Evolutionary conservation across 2,888 invertebrate genomes (phyloP).

Genomic region (Vanessa cardui): DNA sequence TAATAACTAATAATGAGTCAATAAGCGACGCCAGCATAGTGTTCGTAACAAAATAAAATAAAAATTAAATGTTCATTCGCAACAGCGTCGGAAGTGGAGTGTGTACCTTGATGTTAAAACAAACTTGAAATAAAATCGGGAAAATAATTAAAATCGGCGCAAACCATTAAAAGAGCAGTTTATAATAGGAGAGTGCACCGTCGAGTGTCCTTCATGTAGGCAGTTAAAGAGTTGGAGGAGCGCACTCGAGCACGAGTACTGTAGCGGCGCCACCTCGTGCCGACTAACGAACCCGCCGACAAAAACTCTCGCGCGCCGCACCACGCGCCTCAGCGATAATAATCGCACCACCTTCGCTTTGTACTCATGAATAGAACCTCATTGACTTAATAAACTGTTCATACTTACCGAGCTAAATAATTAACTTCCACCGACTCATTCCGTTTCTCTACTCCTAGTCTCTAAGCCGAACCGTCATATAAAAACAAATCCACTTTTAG

Average conservation of each 20-base stretch:
- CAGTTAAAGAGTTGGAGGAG: constrained; percentile 82
- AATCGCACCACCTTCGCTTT: constrained; percentile 54
- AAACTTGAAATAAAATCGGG: constrained; percentile 62
- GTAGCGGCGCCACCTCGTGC: constrained; percentile 75
- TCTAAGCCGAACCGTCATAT: constrained; percentile 29
- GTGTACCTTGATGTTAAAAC: constrained; percentile 42
- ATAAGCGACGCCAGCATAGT: constrained; percentile 16
- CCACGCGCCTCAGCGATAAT: constrained; percentile 46
- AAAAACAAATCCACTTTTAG: constrained; percentile 27
- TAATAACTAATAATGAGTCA: constrained; percentile 27
- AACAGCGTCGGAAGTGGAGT: constrained; percentile 27
- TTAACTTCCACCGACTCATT: constrained; percentile 35
- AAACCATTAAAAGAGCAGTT: constrained; percentile 82
- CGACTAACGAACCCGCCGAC: constrained; percentile 78
- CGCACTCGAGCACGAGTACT: constrained; percentile 76
- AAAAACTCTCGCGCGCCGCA: constrained; percentile 60
- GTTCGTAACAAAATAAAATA: constrained; percentile 28
- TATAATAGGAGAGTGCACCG: constrained; percentile 80
- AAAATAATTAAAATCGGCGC: constrained; percentile 79
- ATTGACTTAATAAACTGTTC: constrained; percentile 49
- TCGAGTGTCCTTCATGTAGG: constrained; percentile 81
- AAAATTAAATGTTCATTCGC: constrained; percentile 30
- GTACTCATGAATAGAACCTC: constrained; percentile 53
- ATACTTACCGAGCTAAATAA: constrained; percentile 42
- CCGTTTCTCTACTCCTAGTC: constrained; percentile 17